Percentiles rank a stretch among this genome's conserved stretches.
Evolutionary conservation across 2,888 invertebrate genomes (phyloP).

Genomic region (Thera britannica): DNA sequence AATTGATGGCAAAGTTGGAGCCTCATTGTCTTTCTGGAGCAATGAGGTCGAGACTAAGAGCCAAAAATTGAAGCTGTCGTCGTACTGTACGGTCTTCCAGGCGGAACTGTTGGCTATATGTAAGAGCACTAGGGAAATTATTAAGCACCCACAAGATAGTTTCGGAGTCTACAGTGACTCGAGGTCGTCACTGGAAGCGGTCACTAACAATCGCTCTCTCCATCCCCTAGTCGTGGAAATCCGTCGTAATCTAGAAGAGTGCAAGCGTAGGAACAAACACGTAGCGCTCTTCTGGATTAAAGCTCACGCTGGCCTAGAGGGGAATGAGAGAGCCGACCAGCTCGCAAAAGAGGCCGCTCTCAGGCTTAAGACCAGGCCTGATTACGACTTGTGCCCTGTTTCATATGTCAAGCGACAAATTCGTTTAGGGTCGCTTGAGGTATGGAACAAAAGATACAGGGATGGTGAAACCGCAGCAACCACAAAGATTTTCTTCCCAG

Average conservation of each 20-base stretch:
- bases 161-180: too few relatives aligned
- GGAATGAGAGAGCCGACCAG: slow-evolving; percentile 22
- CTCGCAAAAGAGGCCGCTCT: slow-evolving; percentile 25
- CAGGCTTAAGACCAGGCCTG: background rate
- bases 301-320: slow-evolving; percentile 24
- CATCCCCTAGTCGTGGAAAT: slow-evolving; percentile 15
- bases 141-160: too few relatives aligned
- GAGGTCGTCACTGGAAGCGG: background rate
- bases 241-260: background rate
- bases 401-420: background rate
- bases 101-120: too few relatives aligned
- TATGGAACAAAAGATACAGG: slow-evolving; percentile 16
- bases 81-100: too few relatives aligned
- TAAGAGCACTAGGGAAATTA: too few relatives aligned
- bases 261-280: background rate
- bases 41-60: too few relatives aligned
- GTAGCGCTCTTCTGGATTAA: slow-evolving; percentile 19
- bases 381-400: background rate
- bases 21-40: too few relatives aligned
- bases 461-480: background rate
- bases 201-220: background rate
- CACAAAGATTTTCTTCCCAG: slow-evolving; percentile 17
- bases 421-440: slow-evolving; percentile 5
- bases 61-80: too few relatives aligned
- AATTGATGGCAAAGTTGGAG: too few relatives aligned